These are phyloP conservation scores for Onychomys leucogaster DNA, from an alignment of 2,797 vertebrate species.

Conservation along the genomic window DNA sequence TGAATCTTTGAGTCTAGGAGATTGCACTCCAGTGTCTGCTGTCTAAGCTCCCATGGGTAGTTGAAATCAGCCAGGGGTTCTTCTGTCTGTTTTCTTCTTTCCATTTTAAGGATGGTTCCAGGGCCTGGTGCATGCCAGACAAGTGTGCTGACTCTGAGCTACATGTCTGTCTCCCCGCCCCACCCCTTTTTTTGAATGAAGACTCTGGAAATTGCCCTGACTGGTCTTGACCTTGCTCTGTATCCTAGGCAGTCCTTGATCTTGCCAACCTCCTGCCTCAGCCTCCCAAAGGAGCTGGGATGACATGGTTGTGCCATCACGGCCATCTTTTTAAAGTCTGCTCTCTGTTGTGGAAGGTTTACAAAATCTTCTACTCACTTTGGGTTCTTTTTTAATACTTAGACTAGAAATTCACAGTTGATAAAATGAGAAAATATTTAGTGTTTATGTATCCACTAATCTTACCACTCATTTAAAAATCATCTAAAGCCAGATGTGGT, in stretches of 20 bases:
- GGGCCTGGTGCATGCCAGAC: not conserved
- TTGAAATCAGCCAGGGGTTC: not conserved
- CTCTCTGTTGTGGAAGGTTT: not conserved
- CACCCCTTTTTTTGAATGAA: not conserved
- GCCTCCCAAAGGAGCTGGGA: not conserved
- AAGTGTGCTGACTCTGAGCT: not conserved
- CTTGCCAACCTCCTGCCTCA: not conserved
- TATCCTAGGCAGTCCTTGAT: not conserved
- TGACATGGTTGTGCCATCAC: not conserved
- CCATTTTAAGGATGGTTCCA: not conserved
- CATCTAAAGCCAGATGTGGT: not conserved
- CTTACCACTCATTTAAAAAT: not conserved
- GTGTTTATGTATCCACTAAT: not conserved
- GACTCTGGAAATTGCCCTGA: not conserved
- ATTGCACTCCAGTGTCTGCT: not conserved
- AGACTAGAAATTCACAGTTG: not conserved
- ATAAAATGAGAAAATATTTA: not conserved
- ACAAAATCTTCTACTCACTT: not conserved
- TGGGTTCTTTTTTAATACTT: not conserved
- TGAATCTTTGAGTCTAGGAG: not conserved
- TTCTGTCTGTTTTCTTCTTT: not conserved
- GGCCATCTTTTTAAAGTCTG: not conserved
- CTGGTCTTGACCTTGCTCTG: not conserved
- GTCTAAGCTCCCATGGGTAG: not conserved
- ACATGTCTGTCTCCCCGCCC: not conserved